Evolutionary conservation across 1,140 invertebrate species (phyloP).

Genomic region (Cotesia vestalis): DNA sequence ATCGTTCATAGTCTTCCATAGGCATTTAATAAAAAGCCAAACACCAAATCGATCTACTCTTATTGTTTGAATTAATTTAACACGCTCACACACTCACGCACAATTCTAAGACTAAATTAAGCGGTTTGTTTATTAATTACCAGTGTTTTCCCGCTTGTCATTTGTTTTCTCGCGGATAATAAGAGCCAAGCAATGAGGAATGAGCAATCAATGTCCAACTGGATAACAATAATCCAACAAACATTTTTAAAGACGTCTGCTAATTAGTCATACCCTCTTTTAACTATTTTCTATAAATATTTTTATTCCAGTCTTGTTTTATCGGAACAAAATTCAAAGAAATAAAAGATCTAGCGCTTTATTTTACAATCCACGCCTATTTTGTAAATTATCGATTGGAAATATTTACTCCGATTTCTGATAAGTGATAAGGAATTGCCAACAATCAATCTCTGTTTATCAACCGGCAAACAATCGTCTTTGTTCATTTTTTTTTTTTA

Average conservation of each 20-base stretch:
- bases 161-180: constrained; percentile 52
- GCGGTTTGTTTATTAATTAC: constrained; percentile 43
- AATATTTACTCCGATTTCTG: no score
- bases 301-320: neutral
- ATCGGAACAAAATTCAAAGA: neutral
- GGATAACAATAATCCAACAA: neutral
- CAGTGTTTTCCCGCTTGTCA: constrained; percentile 47
- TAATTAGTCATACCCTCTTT: constrained; percentile 1
- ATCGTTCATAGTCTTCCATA: constrained; percentile 40
- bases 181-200: constrained; percentile 31
- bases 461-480: neutral
- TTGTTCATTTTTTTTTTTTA: no score
- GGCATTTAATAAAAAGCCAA: constrained; percentile 40
- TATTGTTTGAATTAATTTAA: no score
- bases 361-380: no score
- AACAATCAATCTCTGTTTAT: neutral
- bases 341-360: neutral
- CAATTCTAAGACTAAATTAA: neutral
- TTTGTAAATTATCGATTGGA: no score
- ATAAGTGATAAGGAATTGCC: no score
- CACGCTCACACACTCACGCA: no score
- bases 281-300: neutral
- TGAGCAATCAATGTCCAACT: constrained; percentile 28
- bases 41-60: neutral
- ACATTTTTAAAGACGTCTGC: constrained; percentile 13